Conservation (phyloP, 1,140 invertebrate species). For the Drosophila novamexicana region DNA sequence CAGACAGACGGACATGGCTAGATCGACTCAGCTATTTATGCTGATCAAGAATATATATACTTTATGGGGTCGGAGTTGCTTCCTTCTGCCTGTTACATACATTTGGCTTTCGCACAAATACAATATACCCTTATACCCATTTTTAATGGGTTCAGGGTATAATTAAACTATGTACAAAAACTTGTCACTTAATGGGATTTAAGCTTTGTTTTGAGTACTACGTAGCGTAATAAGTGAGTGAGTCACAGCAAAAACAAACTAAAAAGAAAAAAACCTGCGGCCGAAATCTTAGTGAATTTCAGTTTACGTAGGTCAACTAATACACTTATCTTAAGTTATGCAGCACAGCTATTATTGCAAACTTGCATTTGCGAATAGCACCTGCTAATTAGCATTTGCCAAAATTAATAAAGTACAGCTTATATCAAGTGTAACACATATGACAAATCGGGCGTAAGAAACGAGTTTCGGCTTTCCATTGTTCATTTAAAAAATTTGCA, state of each 20-base stretch:
- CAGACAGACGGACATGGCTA: too few species aligned
- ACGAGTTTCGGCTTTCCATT: constrained; percentile 2
- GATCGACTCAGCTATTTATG: too few species aligned
- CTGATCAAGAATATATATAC: too few species aligned
- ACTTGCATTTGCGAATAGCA: neutral
- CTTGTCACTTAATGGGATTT: neutral
- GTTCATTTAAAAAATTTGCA: constrained; percentile 1
- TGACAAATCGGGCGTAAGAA: neutral
- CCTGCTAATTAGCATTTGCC: neutral
- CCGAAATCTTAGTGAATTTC: neutral
- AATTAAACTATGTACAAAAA: neutral
- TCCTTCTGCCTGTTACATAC: too few species aligned
- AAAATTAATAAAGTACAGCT: neutral
- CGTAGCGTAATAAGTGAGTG: neutral
- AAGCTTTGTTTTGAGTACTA: neutral
- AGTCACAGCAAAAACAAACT: neutral
- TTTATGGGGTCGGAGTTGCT: too few species aligned
- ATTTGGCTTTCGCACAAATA: too few species aligned
- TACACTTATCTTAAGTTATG: neutral
- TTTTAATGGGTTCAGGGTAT: too few species aligned
- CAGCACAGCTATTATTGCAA: neutral
- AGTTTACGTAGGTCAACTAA: constrained; percentile 1
- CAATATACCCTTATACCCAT: too few species aligned
- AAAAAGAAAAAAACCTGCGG: too few species aligned
- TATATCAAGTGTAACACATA: neutral